These are phyloP conservation scores for Lophius americanus DNA, from an alignment of 2,797 vertebrate species.

Conservation along the genomic window DNA sequence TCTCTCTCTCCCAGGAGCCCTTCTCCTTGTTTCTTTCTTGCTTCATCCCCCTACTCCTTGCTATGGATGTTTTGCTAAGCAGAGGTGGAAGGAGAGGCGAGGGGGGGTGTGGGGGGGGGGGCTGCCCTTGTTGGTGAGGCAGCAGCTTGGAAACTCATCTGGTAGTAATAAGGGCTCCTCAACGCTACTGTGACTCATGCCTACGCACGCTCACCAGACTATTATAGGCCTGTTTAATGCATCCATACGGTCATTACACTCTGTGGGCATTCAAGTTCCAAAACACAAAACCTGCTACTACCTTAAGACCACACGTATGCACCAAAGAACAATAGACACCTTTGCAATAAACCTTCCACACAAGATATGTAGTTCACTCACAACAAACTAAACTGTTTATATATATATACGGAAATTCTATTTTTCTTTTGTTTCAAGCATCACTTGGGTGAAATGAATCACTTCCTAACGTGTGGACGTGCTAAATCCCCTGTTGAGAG, in stretches of 20 bases:
- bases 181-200: constrained; percentile 79
- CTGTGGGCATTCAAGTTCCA: constrained; percentile 39
- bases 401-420: constrained; percentile 9
- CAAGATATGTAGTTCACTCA: background rate
- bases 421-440: constrained; percentile 10
- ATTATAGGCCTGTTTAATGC: constrained; percentile 71
- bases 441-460: constrained; percentile 34
- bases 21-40: background rate
- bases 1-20: constrained; percentile 7
- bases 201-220: constrained; percentile 56
- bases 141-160: constrained; percentile 82
- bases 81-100: constrained; percentile 20
- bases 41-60: constrained; percentile 16
- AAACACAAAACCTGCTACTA: constrained; percentile 34
- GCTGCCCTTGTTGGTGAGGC: constrained; percentile 55
- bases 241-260: constrained; percentile 53
- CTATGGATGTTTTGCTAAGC: constrained; percentile 55
- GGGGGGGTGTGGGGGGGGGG: constrained; percentile 30
- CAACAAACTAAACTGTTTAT: constrained; percentile 14
- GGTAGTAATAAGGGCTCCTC: constrained; percentile 80
- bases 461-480: constrained; percentile 32
- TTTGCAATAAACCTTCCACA: constrained; percentile 2
- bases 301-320: constrained; percentile 31
- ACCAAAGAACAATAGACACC: constrained; percentile 48
- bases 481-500: constrained; percentile 17